A percentile compares a stretch with the other conserved stretches of the same genome.
Conservation (phyloP, 92 coral and sea anemone species). For the Phymanthus crucifer region DNA sequence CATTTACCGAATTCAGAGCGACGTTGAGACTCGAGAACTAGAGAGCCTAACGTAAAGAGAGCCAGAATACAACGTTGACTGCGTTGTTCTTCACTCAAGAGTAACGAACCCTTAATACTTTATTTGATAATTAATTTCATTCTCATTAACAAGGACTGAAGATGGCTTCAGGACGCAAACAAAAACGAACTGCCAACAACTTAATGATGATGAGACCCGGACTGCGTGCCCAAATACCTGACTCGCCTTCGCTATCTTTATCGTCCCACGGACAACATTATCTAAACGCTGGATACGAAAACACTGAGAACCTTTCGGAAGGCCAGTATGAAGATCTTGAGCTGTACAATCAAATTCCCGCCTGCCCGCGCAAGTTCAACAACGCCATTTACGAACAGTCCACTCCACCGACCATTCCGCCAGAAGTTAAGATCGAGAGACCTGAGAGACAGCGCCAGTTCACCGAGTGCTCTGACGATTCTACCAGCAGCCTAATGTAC, state of each 20-base stretch:
- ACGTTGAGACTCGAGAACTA: background rate
- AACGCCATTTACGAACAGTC: constrained; percentile 34
- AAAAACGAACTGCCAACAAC: constrained; percentile 5
- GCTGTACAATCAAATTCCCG: background rate
- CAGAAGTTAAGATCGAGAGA: background rate
- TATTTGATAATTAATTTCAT: background rate
- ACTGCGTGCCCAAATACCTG: constrained; percentile 42
- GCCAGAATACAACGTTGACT: background rate
- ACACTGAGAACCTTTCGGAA: background rate
- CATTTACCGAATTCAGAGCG: background rate
- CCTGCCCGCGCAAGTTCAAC: constrained; percentile 12
- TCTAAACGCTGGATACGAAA: constrained; percentile 38
- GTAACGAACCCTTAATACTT: background rate
- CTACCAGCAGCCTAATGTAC: constrained; percentile 7
- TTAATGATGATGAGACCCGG: constrained; percentile 31
- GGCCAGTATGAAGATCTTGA: constrained; percentile 36
- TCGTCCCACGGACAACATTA: constrained; percentile 14
- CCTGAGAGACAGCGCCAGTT: constrained; percentile 11
- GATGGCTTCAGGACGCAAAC: constrained; percentile 30
- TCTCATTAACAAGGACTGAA: constrained; percentile 7
- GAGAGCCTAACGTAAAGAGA: background rate
- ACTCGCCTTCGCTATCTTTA: constrained; percentile 28
- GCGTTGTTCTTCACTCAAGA: constrained; percentile 2
- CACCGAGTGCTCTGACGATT: constrained; percentile 36
- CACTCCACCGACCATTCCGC: background rate